Percentiles rank a stretch among this genome's conserved stretches.
Evolutionary conservation across 2,113 vertebrate genomes (phyloP).

Genomic region (Strix uralensis): DNA sequence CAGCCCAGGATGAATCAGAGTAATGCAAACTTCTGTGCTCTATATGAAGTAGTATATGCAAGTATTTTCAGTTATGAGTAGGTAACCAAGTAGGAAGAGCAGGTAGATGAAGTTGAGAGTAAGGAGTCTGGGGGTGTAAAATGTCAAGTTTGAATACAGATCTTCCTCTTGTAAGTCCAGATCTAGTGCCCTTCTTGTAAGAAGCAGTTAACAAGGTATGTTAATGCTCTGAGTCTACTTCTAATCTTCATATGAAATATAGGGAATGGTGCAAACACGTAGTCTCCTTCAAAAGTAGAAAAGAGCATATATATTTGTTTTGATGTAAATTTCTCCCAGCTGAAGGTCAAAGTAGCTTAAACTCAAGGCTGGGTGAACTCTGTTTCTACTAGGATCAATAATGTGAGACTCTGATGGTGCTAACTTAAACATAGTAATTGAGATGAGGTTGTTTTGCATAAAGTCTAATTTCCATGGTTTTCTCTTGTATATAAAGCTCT

Average conservation of each 20-base stretch:
- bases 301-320: background rate
- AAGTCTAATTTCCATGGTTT: background rate
- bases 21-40: background rate
- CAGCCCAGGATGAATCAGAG: background rate
- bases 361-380: background rate
- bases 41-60: background rate
- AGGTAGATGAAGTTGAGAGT: background rate
- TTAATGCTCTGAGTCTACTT: background rate
- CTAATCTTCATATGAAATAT: background rate
- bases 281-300: background rate
- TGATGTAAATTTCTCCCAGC: background rate
- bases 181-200: background rate
- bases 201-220: background rate
- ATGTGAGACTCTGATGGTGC: background rate
- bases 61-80: background rate
- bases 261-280: background rate
- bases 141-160: background rate
- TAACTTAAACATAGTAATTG: background rate
- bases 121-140: background rate
- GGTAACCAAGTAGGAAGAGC: background rate
- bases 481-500: background rate
- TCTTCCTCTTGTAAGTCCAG: background rate
- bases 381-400: too few species aligned
- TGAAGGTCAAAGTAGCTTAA: background rate
- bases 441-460: background rate